Base-by-base conservation (phyloP, 2,113 vertebrate genomes). In the Petroica traversi region DNA sequence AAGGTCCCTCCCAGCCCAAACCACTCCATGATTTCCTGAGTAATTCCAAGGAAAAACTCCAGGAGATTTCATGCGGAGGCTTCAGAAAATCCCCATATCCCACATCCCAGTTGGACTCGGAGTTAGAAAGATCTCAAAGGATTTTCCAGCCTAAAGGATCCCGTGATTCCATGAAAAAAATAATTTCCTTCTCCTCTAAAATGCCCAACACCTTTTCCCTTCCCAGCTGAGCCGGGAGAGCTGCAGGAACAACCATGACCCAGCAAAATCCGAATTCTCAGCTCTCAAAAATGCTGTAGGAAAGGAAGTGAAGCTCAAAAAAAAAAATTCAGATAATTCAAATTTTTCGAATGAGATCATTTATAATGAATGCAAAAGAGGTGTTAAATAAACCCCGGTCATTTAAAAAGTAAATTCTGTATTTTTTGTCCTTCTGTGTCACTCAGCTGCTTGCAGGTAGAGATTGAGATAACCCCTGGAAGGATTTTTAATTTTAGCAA, bases 21-120 rank as follows among this genome's bases (percentile, higher is more conserved):
- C 12, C 63, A 12, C 3, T 7, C 29, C 40, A 3, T 8, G 15
- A n/a, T 33, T 59, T 22, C 22, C 1, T 3, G 52, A 85, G 11
- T 1, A 67, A 43, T 23, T 69, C 55, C 19, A 4, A 5, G 55
- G 8, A n/a, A 38, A 36, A 26, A 14, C 33, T 33, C 14, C 46
- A 5, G 26, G 33, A 36, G 41, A 31, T 59, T 11, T 25, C 55
- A 6, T 4, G 20, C 11, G 26, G 26, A 48, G n/a, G 20, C 23
- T 61, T 19, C 22, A 15, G 5, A 31, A 61, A 33, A 4, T 19
- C 19, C 29, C 19, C 26, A 3, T 6, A 2, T 5, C 4, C 40
- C 11, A 15, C 38, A 5, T 6, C 16, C 1, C 36, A 5, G 62
- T 0, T 5, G 33, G 26, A 7, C 26, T 33, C 12, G 12, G 7